A percentile compares a stretch with the other conserved stretches of the same genome.
Conservation (phyloP, 2,797 vertebrate species). For the Sebastes flavidus region DNA sequence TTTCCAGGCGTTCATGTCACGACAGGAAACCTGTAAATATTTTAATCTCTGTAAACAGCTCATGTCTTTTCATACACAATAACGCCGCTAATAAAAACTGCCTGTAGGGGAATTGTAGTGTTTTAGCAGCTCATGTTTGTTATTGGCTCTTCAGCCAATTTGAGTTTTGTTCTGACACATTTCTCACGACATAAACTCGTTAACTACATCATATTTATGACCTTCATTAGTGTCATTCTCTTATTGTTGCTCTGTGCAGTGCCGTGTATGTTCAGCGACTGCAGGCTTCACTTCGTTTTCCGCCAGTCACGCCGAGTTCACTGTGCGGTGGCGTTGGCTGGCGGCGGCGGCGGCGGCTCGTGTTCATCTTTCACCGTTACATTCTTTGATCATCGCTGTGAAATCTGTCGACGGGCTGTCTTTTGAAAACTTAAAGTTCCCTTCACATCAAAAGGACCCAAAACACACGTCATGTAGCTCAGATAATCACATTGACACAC, state of each 20-base stretch:
- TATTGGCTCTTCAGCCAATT: neutral
- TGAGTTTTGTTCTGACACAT: neutral
- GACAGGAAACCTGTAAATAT: neutral
- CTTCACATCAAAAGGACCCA: slow-evolving; percentile 36
- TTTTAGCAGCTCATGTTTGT: neutral
- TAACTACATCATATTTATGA: neutral
- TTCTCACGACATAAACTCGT: neutral
- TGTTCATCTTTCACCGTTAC: neutral
- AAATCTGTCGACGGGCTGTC: neutral
- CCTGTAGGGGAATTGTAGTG: neutral
- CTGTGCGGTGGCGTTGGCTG: too few relatives aligned
- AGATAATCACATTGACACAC: slow-evolving; percentile 30
- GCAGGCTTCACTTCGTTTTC: neutral
- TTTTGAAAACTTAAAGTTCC: slow-evolving; percentile 4
- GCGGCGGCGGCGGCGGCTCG: neutral
- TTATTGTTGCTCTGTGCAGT: neutral
- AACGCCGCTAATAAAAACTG: neutral
- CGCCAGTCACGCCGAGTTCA: neutral
- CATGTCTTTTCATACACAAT: neutral
- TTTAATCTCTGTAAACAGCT: neutral
- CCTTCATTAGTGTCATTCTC: neutral
- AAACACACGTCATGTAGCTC: slow-evolving; percentile 13
- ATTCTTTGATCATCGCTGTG: slow-evolving; percentile 33
- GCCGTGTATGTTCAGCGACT: neutral
- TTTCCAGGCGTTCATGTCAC: too few relatives aligned